Percentiles rank a stretch among this genome's conserved stretches.
phyloP scores from a whole-genome alignment of 2,113 vertebrate genomes.

The Odontesthes bonariensis region DNA sequence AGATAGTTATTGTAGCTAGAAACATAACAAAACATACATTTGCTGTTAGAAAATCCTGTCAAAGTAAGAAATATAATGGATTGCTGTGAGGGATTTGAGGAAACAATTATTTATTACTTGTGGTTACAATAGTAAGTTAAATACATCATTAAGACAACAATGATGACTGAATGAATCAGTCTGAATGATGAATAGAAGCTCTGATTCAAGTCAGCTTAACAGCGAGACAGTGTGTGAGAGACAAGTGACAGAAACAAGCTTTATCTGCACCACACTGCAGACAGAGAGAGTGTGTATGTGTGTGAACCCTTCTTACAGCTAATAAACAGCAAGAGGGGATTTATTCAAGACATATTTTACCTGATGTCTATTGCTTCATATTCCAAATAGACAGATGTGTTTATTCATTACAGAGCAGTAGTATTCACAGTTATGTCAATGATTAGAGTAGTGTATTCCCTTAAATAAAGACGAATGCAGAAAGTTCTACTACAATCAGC shows the following conservation, averaged over 20 bases:
- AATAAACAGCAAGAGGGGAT: conserved; percentile 30
- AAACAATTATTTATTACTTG: conserved; percentile 51
- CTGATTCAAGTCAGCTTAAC: conserved; percentile 54
- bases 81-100: conserved; percentile 22
- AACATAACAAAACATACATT: conserved; percentile 11
- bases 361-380: conserved; percentile 26
- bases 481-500: not conserved
- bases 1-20: not conserved
- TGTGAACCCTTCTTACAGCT: not conserved
- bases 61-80: conserved; percentile 33
- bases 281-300: conserved; percentile 13
- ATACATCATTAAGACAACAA: conserved; percentile 67
- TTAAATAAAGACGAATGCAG: not conserved
- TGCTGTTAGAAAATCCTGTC: conserved; percentile 1
- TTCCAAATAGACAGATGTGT: conserved; percentile 22
- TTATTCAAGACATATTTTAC: conserved; percentile 22
- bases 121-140: conserved; percentile 57
- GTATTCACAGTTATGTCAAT: conserved; percentile 3
- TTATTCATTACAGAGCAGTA: not conserved
- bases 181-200: conserved; percentile 62
- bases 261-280: conserved; percentile 23
- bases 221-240: conserved; percentile 24
- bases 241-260: conserved; percentile 32
- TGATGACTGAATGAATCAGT: conserved; percentile 48
- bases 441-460: not conserved